These are phyloP conservation scores for Apteryx mantelli DNA, from an alignment of 2,113 vertebrate species.

Conservation along the genomic window DNA sequence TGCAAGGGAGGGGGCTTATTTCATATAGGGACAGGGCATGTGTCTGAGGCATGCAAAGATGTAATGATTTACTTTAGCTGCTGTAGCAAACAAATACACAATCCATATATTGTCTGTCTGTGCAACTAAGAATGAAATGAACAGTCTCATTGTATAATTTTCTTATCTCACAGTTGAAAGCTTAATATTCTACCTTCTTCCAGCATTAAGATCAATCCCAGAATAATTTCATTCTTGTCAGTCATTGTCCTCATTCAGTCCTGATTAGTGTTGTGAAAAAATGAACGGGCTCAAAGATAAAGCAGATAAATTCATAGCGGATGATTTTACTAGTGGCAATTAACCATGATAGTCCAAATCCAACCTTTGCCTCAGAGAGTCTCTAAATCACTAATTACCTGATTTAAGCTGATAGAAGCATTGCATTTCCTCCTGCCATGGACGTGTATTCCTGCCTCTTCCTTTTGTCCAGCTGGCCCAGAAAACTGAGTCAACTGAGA, in stretches of 20 bases:
- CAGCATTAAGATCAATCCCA: not conserved
- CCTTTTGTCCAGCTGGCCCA: constrained; percentile 16
- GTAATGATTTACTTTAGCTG: not conserved
- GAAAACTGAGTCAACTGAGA: not conserved
- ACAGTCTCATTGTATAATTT: not conserved
- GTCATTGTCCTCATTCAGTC: not conserved
- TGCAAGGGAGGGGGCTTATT: not conserved
- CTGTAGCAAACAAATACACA: not conserved
- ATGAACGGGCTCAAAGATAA: not conserved
- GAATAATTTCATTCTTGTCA: not conserved
- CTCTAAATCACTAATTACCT: not conserved
- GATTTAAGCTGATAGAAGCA: not conserved
- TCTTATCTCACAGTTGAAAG: not conserved
- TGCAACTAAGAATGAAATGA: not conserved
- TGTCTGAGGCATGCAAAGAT: not conserved
- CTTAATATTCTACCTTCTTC: not conserved
- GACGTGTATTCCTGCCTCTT: not conserved
- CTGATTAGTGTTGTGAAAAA: not conserved
- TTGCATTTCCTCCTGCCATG: not conserved
- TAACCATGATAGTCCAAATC: not conserved
- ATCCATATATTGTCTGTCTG: not conserved
- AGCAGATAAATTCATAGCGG: not conserved
- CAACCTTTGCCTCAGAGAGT: not conserved
- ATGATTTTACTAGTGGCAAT: not conserved
- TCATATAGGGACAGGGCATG: not conserved